phyloP scores from a whole-genome alignment of 2,888 invertebrate genomes.

The Deroplatys truncata region DNA sequence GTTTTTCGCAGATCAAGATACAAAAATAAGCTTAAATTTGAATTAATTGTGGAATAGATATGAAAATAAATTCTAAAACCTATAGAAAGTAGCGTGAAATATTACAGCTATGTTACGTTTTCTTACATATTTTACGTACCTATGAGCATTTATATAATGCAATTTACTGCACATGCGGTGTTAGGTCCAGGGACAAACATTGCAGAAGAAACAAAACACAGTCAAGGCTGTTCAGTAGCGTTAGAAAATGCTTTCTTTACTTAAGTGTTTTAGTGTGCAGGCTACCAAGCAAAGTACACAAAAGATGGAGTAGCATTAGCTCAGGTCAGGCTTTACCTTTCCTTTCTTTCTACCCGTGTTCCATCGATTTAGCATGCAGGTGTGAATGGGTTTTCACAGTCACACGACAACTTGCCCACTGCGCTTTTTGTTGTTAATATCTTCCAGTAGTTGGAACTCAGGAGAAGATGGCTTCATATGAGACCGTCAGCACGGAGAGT shows the following conservation, averaged over 20 bases:
- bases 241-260: neutral
- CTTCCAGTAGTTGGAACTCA: neutral
- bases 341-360: neutral
- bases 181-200: neutral
- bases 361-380: slow-evolving; percentile 19
- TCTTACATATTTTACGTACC: no score
- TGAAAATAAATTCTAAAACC: no score
- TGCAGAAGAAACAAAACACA: neutral
- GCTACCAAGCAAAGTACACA: neutral
- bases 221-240: neutral
- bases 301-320: neutral
- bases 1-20: no score
- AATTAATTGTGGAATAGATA: no score
- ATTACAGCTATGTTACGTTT: no score
- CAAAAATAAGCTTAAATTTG: no score
- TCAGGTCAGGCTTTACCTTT: neutral
- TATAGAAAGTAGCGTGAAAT: no score
- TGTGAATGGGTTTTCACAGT: slow-evolving; percentile 24
- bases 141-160: no score
- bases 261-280: neutral
- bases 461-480: neutral
- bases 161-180: no score
- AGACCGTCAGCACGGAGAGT: neutral
- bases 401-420: slow-evolving; percentile 11
- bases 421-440: slow-evolving; percentile 4